These are phyloP conservation scores for Lagopus muta DNA, from an alignment of 2,113 vertebrate species.

Conservation along the genomic window DNA sequence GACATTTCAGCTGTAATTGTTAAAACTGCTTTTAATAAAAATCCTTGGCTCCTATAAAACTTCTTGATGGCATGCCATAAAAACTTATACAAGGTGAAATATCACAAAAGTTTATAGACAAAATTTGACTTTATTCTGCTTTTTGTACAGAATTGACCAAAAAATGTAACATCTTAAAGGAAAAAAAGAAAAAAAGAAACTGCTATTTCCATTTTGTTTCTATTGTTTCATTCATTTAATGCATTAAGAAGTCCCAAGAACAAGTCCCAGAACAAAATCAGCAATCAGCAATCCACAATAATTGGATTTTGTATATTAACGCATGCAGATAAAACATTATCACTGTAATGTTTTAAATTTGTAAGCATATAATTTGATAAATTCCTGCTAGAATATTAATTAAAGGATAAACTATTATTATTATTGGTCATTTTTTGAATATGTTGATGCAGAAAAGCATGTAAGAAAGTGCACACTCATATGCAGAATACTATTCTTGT, in stretches of 20 bases:
- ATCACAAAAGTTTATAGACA: not conserved
- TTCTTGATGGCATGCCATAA: not conserved
- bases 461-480: not conserved
- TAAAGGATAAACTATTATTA: not conserved
- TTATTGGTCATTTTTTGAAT: not conserved
- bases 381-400: not conserved
- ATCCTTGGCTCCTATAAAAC: not conserved
- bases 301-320: not conserved
- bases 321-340: not conserved
- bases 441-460: not conserved
- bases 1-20: conserved; percentile 28
- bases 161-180: not conserved
- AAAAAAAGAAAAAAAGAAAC: conserved; percentile 18
- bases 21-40: conserved; percentile 17
- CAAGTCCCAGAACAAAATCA: not conserved
- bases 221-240: not conserved
- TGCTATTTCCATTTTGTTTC: not conserved
- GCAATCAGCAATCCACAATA: not conserved
- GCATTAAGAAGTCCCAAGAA: not conserved
- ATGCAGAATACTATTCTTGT: not conserved
- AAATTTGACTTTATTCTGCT: not conserved
- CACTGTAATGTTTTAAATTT: not conserved
- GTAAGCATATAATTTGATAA: not conserved
- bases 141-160: not conserved
- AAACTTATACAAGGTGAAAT: not conserved